Conservation (phyloP, 2,113 vertebrate genomes). For the Pyxicephalus adspersus region DNA sequence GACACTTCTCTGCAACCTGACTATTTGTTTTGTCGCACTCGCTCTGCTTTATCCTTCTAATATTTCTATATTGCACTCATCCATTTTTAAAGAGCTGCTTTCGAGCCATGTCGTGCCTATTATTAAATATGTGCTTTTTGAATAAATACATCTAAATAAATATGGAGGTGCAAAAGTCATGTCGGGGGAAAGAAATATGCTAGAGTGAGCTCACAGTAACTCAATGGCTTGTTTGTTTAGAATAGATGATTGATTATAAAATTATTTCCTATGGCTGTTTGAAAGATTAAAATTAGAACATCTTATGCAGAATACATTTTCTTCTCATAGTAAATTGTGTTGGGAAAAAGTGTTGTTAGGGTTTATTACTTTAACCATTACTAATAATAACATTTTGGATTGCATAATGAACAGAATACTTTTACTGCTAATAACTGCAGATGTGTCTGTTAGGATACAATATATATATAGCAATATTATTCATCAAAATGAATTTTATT, state of each 20-base stretch:
- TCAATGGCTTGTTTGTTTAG: background rate
- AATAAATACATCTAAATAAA: conserved; percentile 49
- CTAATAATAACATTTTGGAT: too few relatives aligned
- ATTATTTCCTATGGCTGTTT: background rate
- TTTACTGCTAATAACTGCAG: too few relatives aligned
- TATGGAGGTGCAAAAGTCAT: conserved; percentile 17
- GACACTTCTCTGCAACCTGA: conserved; percentile 22
- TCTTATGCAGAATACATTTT: too few relatives aligned
- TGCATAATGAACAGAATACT: too few relatives aligned
- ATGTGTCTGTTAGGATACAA: too few relatives aligned
- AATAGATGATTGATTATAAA: background rate
- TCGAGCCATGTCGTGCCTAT: conserved; percentile 28
- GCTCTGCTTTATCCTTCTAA: conserved; percentile 34
- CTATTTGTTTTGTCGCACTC: conserved; percentile 27
- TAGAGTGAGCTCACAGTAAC: background rate
- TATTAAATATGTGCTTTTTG: conserved; percentile 44
- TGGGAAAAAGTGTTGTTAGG: too few relatives aligned
- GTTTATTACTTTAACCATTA: too few relatives aligned
- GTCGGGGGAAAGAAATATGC: too few relatives aligned
- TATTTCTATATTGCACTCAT: conserved; percentile 52
- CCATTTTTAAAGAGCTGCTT: conserved; percentile 39
- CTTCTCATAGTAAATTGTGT: too few relatives aligned
- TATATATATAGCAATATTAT: too few relatives aligned
- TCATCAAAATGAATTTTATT: too few relatives aligned
- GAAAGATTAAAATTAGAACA: too few relatives aligned